Conservation (phyloP, 2,797 vertebrate genomes). For the Tragelaphus eurycerus region DNA sequence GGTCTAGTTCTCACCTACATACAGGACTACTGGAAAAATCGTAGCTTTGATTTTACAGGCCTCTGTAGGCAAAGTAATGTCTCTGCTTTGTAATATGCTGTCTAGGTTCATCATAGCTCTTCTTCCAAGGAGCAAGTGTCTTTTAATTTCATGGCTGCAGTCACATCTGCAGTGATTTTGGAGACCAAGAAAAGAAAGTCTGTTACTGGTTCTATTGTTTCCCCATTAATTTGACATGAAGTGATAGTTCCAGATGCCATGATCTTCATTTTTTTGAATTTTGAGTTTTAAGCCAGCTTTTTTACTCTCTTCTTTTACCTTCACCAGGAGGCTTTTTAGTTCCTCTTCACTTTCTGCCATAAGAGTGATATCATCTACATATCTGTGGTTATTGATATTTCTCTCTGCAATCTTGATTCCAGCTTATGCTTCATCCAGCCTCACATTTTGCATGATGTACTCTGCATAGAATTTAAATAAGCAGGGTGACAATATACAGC, state of each 20-base stretch:
- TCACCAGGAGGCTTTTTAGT: background rate
- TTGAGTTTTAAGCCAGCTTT: background rate
- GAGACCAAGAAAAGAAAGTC: background rate
- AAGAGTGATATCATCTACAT: background rate
- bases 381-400: background rate
- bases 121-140: background rate
- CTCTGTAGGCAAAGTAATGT: background rate
- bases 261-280: background rate
- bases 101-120: background rate
- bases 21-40: background rate
- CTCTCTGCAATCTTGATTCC: background rate
- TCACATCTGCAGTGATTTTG: background rate
- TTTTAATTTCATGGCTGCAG: background rate
- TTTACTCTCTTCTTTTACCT: background rate
- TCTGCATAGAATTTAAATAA: background rate
- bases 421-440: background rate
- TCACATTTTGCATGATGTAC: background rate
- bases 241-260: background rate
- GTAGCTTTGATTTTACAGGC: rapidly evolving
- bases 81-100: background rate
- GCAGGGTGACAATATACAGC: background rate
- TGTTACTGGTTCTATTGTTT: background rate
- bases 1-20: background rate
- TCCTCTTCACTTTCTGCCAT: background rate
- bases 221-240: background rate